Evolutionary conservation across 2,888 invertebrate genomes (phyloP).

Genomic region (Clostera curtula): DNA sequence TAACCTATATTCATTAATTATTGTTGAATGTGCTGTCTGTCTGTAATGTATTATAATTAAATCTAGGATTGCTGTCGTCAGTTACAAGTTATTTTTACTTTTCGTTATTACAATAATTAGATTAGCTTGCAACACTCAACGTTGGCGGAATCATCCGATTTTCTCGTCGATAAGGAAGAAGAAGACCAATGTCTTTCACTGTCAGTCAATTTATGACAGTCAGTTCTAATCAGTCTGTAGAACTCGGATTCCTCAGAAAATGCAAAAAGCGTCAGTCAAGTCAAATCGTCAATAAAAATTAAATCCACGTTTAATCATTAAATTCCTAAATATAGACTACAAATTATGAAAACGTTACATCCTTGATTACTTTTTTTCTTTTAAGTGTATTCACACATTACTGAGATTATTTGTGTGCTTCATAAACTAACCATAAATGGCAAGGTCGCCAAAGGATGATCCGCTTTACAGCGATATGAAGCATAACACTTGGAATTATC

Average conservation of each 20-base stretch:
- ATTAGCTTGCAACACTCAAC: too few species aligned
- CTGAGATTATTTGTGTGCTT: slow-evolving; percentile 33
- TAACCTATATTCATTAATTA: too few species aligned
- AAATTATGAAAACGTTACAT: slow-evolving; percentile 52
- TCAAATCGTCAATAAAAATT: slow-evolving; percentile 55
- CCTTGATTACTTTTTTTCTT: slow-evolving; percentile 35
- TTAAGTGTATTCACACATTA: slow-evolving; percentile 21
- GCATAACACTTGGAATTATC: slow-evolving; percentile 66
- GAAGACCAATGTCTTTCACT: too few species aligned
- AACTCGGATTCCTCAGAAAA: slow-evolving; percentile 10
- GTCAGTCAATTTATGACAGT: too few species aligned
- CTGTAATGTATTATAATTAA: too few species aligned
- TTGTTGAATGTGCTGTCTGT: too few species aligned
- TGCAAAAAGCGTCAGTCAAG: slow-evolving; percentile 22
- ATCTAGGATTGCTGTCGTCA: too few species aligned
- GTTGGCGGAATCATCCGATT: too few species aligned
- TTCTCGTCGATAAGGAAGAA: too few species aligned
- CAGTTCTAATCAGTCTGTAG: too few species aligned
- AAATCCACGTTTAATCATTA: slow-evolving; percentile 48
- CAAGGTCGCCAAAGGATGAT: slow-evolving; percentile 71
- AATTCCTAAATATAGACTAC: slow-evolving; percentile 30
- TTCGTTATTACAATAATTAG: too few species aligned
- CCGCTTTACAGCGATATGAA: slow-evolving; percentile 60
- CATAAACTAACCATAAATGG: slow-evolving; percentile 60
- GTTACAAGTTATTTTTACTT: too few species aligned